phyloP scores from a whole-genome alignment of 2,888 invertebrate species.

The Andrena bucephala region DNA sequence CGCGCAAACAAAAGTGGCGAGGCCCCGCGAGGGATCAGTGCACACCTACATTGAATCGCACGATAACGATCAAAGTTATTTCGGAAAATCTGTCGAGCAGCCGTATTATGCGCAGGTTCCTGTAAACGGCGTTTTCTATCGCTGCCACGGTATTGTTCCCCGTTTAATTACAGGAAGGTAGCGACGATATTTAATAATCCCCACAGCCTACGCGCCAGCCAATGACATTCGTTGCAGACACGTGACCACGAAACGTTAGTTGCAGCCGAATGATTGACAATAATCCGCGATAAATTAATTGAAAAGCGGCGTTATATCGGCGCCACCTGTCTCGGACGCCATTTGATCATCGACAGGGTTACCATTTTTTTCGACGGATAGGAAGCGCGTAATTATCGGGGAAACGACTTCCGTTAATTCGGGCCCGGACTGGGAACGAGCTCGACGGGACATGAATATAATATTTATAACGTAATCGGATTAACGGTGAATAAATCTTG shows the following conservation, averaged over 20 bases:
- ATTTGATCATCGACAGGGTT: too few relatives aligned
- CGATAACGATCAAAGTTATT: background rate
- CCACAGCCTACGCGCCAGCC: background rate
- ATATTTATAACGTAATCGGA: conserved; percentile 53
- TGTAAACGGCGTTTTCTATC: conserved; percentile 33
- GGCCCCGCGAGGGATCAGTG: too few relatives aligned
- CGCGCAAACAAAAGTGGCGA: too few relatives aligned
- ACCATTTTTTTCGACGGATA: too few relatives aligned
- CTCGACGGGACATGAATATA: background rate
- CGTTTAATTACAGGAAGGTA: conserved; percentile 50
- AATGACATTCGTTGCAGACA: background rate
- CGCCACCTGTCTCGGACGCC: too few relatives aligned
- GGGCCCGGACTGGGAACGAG: background rate
- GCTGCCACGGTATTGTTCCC: conserved; percentile 23
- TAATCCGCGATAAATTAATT: conserved; percentile 11
- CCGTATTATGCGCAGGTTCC: background rate
- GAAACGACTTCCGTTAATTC: conserved; percentile 17
- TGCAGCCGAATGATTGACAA: background rate
- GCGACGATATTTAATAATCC: conserved; percentile 40
- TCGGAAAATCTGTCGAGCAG: conserved; percentile 16
- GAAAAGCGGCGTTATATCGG: too few relatives aligned
- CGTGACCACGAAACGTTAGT: background rate
- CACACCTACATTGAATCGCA: background rate
- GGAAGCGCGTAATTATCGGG: background rate
- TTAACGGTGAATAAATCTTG: conserved; percentile 49